Percentiles rank a stretch among this genome's conserved stretches.
These are phyloP conservation scores for Thalassophryne amazonica DNA, from an alignment of 2,797 vertebrate genomes.

Conservation along the genomic window DNA sequence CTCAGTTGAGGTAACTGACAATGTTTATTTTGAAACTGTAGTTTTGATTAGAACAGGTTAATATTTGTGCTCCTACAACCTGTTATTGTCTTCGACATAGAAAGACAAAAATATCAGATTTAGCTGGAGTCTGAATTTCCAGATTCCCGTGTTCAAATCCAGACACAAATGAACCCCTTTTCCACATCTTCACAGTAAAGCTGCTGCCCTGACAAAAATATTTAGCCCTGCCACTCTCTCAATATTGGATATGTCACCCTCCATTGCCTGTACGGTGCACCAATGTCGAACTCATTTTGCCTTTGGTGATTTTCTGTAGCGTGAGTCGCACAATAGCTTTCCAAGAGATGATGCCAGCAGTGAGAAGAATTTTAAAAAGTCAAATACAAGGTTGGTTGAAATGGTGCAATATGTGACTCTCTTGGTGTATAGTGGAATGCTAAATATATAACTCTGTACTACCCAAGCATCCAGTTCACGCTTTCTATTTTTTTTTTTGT, in stretches of 20 bases:
- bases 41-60: conserved; percentile 1
- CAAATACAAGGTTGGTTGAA: conserved; percentile 7
- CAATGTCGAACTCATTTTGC: conserved; percentile 75
- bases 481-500: too few species aligned
- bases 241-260: conserved; percentile 78
- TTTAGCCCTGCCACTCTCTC: conserved; percentile 70
- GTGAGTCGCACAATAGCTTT: conserved; percentile 45
- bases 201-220: conserved; percentile 65
- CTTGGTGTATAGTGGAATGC: not conserved
- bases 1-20: not conserved
- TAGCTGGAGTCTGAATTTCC: conserved; percentile 22
- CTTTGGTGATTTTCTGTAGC: conserved; percentile 49
- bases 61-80: not conserved
- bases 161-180: conserved; percentile 60
- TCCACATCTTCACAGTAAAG: conserved; percentile 51
- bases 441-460: not conserved
- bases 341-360: conserved; percentile 23
- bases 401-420: not conserved
- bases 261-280: conserved; percentile 65
- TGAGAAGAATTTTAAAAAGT: conserved; percentile 22
- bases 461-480: too few species aligned
- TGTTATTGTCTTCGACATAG: conserved; percentile 5
- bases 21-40: not conserved
- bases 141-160: conserved; percentile 41
- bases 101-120: conserved; percentile 13